Evolutionary conservation across 2,113 vertebrate species (phyloP), one percentile per base, ranked within the genome.

Genomic region (Pardalotus punctatus): DNA sequence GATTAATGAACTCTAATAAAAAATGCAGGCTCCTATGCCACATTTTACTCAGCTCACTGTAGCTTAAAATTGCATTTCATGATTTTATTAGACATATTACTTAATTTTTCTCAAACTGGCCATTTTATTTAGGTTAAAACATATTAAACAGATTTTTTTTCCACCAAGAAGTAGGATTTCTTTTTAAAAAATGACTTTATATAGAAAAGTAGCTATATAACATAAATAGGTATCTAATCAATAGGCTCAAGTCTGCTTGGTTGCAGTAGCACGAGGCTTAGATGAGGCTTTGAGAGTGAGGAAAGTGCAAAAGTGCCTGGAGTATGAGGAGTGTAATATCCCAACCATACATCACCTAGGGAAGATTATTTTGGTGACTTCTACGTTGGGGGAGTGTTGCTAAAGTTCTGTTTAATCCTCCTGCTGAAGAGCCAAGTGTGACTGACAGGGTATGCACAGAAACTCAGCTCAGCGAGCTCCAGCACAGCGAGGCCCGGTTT

Each of bases 1-100:
- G 96, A 97, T 96, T 83, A 95, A 96, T 91, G 86, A 90, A 35
- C 88, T 96, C 74, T 88, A 95, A 93, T 97, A 97, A 97, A 95
- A 97, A 86, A 93, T 91, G 77, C 67, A 94, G 74, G 48, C 31
- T 89, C 57, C 67, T 93, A 61, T 77, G 86, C 74, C 61, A 72
- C 92, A 90, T 95, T 97, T 86, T 97, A 92, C 56, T 96, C 78
- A 90, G 57, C 69, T 90, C 65, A 45, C 86, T 66, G 74, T 69
- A 95, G 83, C 92, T 96, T 94, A 93, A 97, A 94, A 96, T 97
- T 93, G 28, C 62, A 90, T 95, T 91, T 92, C 90, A 72, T 94
- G 36, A 94, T 94, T 96, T 97, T 96, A 94, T 95, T 87, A 96
- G 71, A 79, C 38, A 11, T 92, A 90, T 85, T 94, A 87, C 80